Percentiles rank a stretch among this genome's conserved stretches.
Evolutionary conservation across 2,797 vertebrate species (phyloP).

Genomic region (Rhynchotus rufescens): DNA sequence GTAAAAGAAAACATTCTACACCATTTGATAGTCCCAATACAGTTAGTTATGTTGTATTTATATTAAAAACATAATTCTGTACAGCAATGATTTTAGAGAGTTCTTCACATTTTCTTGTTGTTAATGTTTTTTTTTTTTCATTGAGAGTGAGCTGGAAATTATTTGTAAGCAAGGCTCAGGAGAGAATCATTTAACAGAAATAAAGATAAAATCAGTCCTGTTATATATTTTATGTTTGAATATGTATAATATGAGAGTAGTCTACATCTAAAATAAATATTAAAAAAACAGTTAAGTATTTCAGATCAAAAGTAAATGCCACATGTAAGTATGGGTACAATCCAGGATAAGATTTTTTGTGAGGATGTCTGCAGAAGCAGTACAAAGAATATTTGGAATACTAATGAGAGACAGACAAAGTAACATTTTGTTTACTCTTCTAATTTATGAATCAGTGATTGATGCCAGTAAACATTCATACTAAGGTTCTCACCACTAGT

Average conservation of each 20-base stretch:
- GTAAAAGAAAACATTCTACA: neutral
- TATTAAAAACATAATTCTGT: neutral
- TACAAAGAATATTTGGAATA: neutral
- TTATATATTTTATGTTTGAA: neutral
- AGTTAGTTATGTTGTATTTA: neutral
- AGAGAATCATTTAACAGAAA: neutral
- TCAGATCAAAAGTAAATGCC: neutral
- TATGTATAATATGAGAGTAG: neutral
- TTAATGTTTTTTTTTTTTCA: neutral
- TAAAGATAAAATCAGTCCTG: neutral
- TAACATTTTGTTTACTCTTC: neutral
- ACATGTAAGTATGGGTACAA: rapidly evolving
- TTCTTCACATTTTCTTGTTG: neutral
- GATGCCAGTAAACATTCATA: neutral
- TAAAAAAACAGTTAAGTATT: neutral
- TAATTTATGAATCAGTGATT: neutral
- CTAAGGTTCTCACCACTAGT: neutral
- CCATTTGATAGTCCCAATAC: neutral
- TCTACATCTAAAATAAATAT: neutral
- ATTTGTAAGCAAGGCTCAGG: neutral
- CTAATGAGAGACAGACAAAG: neutral
- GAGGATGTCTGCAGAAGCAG: neutral
- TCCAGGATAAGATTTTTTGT: neutral
- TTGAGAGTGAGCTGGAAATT: neutral
- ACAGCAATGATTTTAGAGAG: neutral